Conservation (phyloP, 2,888 invertebrate species). For the Habroteleia sp. region DNA sequence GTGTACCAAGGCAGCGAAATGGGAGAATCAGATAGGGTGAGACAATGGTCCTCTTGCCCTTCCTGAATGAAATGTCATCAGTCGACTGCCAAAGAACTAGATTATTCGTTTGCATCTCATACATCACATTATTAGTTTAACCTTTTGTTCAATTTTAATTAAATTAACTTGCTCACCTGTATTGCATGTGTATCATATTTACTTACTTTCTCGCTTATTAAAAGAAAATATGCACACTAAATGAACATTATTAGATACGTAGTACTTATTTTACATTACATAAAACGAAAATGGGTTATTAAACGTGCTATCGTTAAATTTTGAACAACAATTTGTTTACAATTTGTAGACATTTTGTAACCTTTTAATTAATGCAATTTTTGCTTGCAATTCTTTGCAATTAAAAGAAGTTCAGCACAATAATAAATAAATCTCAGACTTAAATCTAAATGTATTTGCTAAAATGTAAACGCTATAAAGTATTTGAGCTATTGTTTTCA, state of each 20-base stretch:
- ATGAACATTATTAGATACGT: neutral
- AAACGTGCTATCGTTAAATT: no score
- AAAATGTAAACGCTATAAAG: slow-evolving; percentile 7
- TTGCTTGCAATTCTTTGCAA: no score
- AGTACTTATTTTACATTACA: no score
- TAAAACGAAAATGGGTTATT: no score
- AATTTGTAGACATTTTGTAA: no score
- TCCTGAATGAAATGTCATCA: slow-evolving; percentile 79
- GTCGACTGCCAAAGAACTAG: slow-evolving; percentile 64
- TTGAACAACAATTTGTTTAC: no score
- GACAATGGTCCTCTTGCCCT: slow-evolving; percentile 76
- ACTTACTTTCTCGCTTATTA: slow-evolving; percentile 4
- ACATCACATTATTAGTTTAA: slow-evolving; percentile 59
- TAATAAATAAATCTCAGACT: no score
- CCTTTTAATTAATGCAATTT: no score
- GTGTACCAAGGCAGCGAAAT: slow-evolving; percentile 77
- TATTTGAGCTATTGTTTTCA: slow-evolving; percentile 45
- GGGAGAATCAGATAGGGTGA: slow-evolving; percentile 79
- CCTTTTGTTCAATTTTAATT: slow-evolving; percentile 58
- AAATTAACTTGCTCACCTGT: slow-evolving; percentile 51
- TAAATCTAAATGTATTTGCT: neutral
- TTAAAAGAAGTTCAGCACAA: no score
- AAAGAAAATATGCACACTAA: slow-evolving; percentile 4
- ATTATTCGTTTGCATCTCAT: slow-evolving; percentile 64
- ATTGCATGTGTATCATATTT: slow-evolving; percentile 18